Evolutionary conservation across 2,797 vertebrate species (phyloP).

Genomic region (Propithecus perrieri): DNA sequence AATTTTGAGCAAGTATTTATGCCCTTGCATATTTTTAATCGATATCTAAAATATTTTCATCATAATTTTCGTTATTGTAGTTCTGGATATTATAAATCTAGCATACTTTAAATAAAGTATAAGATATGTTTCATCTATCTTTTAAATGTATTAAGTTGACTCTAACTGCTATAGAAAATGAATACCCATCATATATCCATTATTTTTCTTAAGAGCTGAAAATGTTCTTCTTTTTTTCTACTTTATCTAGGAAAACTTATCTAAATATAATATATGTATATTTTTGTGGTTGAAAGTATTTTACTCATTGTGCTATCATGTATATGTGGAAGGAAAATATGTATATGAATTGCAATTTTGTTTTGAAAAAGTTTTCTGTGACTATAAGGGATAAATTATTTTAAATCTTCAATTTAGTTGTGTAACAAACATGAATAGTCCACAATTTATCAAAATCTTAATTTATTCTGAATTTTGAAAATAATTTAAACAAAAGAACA

Average conservation of each 20-base stretch:
- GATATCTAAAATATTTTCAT: background rate
- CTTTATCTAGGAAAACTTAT: background rate
- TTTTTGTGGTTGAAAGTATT: background rate
- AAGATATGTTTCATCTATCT: background rate
- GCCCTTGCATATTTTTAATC: background rate
- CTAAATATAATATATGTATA: background rate
- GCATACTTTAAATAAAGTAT: background rate
- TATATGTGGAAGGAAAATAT: background rate
- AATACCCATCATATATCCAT: background rate
- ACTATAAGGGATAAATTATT: background rate
- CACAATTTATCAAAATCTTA: background rate
- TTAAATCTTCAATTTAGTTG: background rate
- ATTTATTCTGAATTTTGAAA: constrained; percentile 1
- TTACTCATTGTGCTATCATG: background rate
- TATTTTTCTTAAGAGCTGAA: background rate
- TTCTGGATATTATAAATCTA: background rate
- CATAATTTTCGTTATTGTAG: background rate
- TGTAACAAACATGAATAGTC: background rate
- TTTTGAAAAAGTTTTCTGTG: background rate
- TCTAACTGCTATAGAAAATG: background rate
- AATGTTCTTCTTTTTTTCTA: background rate
- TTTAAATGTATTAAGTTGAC: background rate
- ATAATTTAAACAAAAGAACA: background rate
- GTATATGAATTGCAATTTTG: background rate
- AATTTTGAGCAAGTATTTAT: background rate